Evolutionary conservation across 2,113 vertebrate genomes (phyloP), one percentile per base, ranked within the genome.

Genomic region (Larimichthys crocea): DNA sequence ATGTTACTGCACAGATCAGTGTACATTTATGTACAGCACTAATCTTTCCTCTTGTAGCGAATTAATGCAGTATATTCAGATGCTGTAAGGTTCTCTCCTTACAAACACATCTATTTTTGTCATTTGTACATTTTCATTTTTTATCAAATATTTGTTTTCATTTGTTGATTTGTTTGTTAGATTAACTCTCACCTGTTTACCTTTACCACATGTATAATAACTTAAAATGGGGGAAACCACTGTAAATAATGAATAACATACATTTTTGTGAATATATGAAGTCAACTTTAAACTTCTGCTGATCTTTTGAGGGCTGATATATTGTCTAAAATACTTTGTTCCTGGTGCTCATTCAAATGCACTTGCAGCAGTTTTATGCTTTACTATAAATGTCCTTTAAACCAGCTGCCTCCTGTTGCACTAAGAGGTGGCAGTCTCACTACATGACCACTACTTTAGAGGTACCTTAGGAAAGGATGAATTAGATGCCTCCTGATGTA

Each of bases 171-270:
- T 40, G 65, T 19, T 74, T 85, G 49, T 31, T 8, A 24, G 19
- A 80, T 72, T 9, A 10, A 64, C 24, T 60, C 19, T 14, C 67
- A 3, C 64, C 16, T 66, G 35, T 72, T 72, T 79, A 26, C 20
- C 24, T 29, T 57, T 57, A 55, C 12, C 24, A 74, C 31, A 48
- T 52, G 60, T 82, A 35, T 35, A 46, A 71, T 35, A 46, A 71
- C 35, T 70, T 83, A n/a, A 69, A 59, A 61, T 26, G 49, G 52
- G 83, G 22, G 11, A 83, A 79, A 88, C 52, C 75, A 84, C 81
- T 86, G 73, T 84, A 68, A 71, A 85, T 86, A 74, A 44, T 24
- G 8, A 57, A 10, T 48, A 35, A 63, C 5, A 10, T 24, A 44
- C 0, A 12, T 49, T 70, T 78, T 68, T 66, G 12, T 69, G n/a